These are phyloP conservation scores for Lutjanus argentimaculatus DNA, from an alignment of 2,797 vertebrate species.

Conservation along the genomic window DNA sequence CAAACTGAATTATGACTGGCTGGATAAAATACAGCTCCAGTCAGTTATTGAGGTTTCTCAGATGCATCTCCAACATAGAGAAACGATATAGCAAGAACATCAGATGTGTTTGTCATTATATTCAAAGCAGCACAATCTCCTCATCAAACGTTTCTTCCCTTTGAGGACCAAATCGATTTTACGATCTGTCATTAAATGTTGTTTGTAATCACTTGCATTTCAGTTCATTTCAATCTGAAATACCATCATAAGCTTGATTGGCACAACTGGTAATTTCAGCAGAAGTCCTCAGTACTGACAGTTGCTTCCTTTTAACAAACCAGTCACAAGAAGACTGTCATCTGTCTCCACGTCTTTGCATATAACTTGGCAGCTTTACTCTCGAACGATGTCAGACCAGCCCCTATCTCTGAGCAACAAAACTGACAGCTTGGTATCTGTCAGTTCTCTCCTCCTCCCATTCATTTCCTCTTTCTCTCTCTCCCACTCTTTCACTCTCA, in stretches of 20 bases:
- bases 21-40: constrained; percentile 41
- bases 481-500: constrained; percentile 28
- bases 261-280: constrained; percentile 62
- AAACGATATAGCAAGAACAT: constrained; percentile 42
- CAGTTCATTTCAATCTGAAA: constrained; percentile 50
- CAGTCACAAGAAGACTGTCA: constrained; percentile 64
- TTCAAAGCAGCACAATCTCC: constrained; percentile 47
- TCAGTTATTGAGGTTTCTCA: constrained; percentile 41
- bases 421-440: constrained; percentile 73
- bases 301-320: constrained; percentile 57
- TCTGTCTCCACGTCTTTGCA: constrained; percentile 64
- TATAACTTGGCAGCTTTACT: constrained; percentile 70
- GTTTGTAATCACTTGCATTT: constrained; percentile 57
- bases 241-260: constrained; percentile 62
- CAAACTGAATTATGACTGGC: constrained; percentile 32
- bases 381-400: constrained; percentile 64
- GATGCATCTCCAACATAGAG: constrained; percentile 44
- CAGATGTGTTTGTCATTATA: constrained; percentile 48
- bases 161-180: constrained; percentile 43
- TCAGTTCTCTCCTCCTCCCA: constrained; percentile 58
- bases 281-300: constrained; percentile 51
- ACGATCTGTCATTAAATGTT: constrained; percentile 44
- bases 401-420: constrained; percentile 57
- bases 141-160: constrained; percentile 22
- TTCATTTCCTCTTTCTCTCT: constrained; percentile 19